Base-by-base conservation (phyloP, 1,140 invertebrate genomes). In the Macrosteles quadrilineatus region DNA sequence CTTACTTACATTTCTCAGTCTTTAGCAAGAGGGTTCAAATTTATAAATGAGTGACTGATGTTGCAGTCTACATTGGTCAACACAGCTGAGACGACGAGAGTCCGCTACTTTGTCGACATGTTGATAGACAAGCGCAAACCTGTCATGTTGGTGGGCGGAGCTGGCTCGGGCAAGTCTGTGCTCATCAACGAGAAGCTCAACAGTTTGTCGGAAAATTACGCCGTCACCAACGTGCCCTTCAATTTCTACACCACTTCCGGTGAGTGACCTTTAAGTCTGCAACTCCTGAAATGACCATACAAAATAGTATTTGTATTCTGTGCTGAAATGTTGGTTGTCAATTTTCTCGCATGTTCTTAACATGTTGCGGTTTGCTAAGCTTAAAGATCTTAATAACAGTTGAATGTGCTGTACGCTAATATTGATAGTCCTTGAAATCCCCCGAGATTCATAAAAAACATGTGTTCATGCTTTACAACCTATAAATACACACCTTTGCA, bases 241-340 rank as follows among this genome's bases (percentile, higher is more conserved):
- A 98, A 98, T 83, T 98, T 93, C 80, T 98, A 98, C 79, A 98
- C 96, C 0, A 95, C 94, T 0, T 97, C 95, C 68, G 91, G 92
- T 87, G 78, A 76, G 70, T 69, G 31, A 40, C 25, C 2, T 25
- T 17, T 2, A 19, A 4, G 14, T 36, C 14, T 36, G 17, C 31
- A 40, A 29, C 27, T 25, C 27, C 31, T 62, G 17, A 3, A 29
- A 25, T 25, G 4, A 6, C 14, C 40, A 43, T 11, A 43, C n/a
- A 43, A 43, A 11, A 43, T 9, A 43, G n/a, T 43, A n/a, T 59
- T 14, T 23, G 25, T 59, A 59, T 23, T 59, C 25, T 23, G 14
- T 59, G 14, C 25, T 23, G 14, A 59, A 19, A 17, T 14, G 14
- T 23, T 59, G n/a, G 17, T n/a, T n/a, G n/a, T n/a, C n/a, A n/a